phyloP scores from a whole-genome alignment of 2,113 vertebrate species.

The Hydropotes inermis region DNA sequence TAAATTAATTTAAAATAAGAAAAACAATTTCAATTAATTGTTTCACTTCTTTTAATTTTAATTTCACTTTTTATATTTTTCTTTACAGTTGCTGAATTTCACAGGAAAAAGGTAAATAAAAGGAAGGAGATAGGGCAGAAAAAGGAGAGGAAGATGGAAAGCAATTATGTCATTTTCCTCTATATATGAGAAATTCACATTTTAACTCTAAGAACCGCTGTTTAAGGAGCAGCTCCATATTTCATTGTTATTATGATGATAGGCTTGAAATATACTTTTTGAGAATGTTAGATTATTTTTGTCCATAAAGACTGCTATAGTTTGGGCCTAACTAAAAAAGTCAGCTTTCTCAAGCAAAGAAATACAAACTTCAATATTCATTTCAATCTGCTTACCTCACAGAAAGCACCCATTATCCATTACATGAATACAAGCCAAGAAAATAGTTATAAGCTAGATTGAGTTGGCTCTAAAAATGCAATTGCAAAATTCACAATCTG shows the following conservation, averaged over 20 bases:
- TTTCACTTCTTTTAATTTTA: not conserved
- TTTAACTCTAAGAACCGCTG: slow-evolving; percentile 26
- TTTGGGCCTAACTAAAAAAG: slow-evolving; percentile 27
- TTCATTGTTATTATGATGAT: slow-evolving; percentile 32
- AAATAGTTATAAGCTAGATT: slow-evolving; percentile 39
- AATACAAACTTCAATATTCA: slow-evolving; percentile 65
- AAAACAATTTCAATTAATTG: not conserved
- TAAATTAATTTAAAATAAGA: slow-evolving; percentile 19
- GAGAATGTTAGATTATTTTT: slow-evolving; percentile 43
- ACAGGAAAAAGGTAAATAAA: not conserved
- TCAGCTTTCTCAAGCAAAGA: slow-evolving; percentile 53
- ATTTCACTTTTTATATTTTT: slow-evolving; percentile 27
- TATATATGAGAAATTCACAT: not conserved
- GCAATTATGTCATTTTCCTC: not conserved
- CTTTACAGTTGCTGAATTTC: slow-evolving; percentile 20
- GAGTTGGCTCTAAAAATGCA: slow-evolving; percentile 42
- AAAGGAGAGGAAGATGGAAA: not conserved
- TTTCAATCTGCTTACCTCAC: slow-evolving; percentile 55
- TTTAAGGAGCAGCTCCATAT: not conserved
- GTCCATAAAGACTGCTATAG: slow-evolving; percentile 31
- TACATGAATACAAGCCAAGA: slow-evolving; percentile 51
- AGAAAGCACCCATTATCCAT: slow-evolving; percentile 54
- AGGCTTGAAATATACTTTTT: slow-evolving; percentile 48
- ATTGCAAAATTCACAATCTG: slow-evolving; percentile 62
- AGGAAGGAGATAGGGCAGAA: not conserved